These are phyloP conservation scores for Phalanger gymnotis DNA, from an alignment of 2,797 vertebrate species.

Conservation along the genomic window DNA sequence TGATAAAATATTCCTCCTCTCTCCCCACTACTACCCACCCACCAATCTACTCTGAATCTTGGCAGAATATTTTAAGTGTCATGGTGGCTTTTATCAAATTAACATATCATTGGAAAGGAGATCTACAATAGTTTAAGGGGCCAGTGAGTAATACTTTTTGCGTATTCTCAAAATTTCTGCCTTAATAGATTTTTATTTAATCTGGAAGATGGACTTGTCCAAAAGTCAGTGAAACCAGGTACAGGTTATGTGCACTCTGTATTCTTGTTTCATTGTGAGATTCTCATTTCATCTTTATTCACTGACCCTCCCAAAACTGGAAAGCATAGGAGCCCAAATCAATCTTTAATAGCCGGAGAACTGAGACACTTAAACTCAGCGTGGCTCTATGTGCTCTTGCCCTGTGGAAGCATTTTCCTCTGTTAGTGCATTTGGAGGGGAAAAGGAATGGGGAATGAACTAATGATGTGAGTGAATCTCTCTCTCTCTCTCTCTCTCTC, in stretches of 20 bases:
- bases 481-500: too few relatives aligned
- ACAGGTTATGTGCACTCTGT: not conserved
- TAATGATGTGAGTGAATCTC: not conserved
- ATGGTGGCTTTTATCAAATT: conserved; percentile 56
- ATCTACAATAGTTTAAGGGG: not conserved
- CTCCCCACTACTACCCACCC: not conserved
- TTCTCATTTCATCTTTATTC: not conserved
- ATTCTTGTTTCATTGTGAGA: not conserved
- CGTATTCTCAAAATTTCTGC: conserved; percentile 20
- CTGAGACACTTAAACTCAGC: not conserved
- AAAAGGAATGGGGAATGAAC: not conserved
- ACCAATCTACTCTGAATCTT: not conserved
- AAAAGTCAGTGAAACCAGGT: not conserved
- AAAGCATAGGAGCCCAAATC: not conserved
- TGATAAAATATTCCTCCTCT: not conserved
- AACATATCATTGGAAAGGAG: not conserved
- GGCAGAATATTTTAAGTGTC: conserved; percentile 46
- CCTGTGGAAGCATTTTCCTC: not conserved
- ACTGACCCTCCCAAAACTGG: not conserved
- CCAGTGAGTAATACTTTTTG: not conserved
- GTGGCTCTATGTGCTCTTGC: not conserved
- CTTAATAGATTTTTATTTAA: not conserved
- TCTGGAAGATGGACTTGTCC: conserved; percentile 7
- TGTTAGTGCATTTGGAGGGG: not conserved
- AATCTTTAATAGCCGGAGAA: not conserved